Conservation (phyloP, 2,888 invertebrate genomes). For the Sphaerophoria rueppellii region DNA sequence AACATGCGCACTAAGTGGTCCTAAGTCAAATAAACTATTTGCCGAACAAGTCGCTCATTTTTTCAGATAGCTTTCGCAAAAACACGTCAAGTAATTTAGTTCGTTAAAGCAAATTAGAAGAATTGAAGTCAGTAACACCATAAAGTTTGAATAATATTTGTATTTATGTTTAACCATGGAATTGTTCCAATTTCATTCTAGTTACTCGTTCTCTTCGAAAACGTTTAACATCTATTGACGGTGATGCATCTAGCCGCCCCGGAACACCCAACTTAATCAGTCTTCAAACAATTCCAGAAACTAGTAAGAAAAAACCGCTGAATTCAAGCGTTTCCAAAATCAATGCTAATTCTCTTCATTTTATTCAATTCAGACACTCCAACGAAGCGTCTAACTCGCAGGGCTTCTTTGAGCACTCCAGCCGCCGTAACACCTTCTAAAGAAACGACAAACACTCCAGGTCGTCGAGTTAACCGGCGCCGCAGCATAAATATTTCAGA, state of each 20-base stretch:
- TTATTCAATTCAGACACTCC: constrained; percentile 69
- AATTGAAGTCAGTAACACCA: too few relatives aligned
- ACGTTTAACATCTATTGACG: constrained; percentile 75
- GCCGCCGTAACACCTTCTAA: constrained; percentile 50
- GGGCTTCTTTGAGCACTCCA: constrained; percentile 74
- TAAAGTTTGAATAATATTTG: background rate
- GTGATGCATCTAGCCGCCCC: constrained; percentile 74
- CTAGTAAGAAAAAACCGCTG: constrained; percentile 52
- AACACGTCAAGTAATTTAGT: too few relatives aligned
- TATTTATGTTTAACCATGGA: background rate
- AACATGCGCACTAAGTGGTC: too few relatives aligned
- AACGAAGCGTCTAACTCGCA: constrained; percentile 75
- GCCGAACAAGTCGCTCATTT: too few relatives aligned
- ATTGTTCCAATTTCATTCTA: constrained; percentile 18
- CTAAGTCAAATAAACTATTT: too few relatives aligned
- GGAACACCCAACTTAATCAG: constrained; percentile 74
- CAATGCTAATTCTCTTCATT: background rate
- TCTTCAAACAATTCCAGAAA: constrained; percentile 52
- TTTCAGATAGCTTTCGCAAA: too few relatives aligned
- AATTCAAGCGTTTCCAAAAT: background rate
- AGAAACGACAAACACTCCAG: constrained; percentile 72
- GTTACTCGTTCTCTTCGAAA: constrained; percentile 77
- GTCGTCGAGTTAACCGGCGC: constrained; percentile 67
- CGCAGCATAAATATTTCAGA: constrained; percentile 71
- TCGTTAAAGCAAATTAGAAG: too few relatives aligned